phyloP scores from a whole-genome alignment of 2,888 invertebrate genomes.

The Listrodromus nycthemerus region DNA sequence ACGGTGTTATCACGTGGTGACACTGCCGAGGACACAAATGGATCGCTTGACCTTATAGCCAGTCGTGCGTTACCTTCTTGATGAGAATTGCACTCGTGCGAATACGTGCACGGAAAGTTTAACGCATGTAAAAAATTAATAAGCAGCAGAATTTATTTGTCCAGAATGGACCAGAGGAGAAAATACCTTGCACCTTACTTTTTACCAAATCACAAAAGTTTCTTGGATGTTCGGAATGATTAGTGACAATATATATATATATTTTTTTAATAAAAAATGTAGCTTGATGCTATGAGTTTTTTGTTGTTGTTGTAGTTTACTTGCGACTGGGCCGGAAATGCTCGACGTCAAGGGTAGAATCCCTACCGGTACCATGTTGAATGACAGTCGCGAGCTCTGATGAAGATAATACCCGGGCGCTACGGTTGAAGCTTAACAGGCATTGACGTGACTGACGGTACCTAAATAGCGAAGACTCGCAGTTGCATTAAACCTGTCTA shows the following conservation, averaged over 20 bases:
- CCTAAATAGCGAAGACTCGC: conserved; percentile 60
- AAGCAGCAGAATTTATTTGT: background rate
- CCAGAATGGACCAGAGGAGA: background rate
- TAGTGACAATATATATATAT: background rate
- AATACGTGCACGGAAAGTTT: background rate
- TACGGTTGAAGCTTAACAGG: conserved; percentile 46
- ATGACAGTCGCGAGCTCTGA: conserved; percentile 51
- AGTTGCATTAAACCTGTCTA: conserved; percentile 48
- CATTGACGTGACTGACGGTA: conserved; percentile 47
- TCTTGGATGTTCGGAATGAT: background rate
- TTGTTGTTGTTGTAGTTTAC: background rate
- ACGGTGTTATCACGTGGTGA: conserved; percentile 68
- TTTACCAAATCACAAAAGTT: background rate
- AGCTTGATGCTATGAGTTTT: background rate
- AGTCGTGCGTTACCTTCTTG: conserved; percentile 47
- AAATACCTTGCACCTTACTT: background rate
- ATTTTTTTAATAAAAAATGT: background rate
- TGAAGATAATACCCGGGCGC: conserved; percentile 49
- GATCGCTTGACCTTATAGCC: conserved; percentile 40
- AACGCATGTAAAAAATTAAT: background rate
- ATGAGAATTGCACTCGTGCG: background rate
- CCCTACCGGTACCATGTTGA: conserved; percentile 46
- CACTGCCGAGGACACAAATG: conserved; percentile 54
- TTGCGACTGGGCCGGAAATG: conserved; percentile 8
- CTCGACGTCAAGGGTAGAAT: conserved; percentile 25